Evolutionary conservation across 2,888 invertebrate genomes (phyloP).

Genomic region (Atethmia centrago): DNA sequence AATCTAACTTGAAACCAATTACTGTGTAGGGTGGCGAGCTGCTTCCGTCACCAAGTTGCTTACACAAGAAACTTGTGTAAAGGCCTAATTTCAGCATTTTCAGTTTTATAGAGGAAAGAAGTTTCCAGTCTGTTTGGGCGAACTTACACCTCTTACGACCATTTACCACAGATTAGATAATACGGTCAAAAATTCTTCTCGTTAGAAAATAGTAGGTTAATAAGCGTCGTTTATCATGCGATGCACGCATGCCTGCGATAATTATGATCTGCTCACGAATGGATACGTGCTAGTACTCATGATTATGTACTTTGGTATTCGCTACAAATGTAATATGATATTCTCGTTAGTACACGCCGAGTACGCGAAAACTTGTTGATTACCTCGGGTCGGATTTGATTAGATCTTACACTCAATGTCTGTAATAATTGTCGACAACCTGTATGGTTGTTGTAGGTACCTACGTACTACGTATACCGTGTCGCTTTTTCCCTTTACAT

Average conservation of each 20-base stretch:
- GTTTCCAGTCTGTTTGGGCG: slow-evolving; percentile 14
- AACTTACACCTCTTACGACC: slow-evolving; percentile 10
- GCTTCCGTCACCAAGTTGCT: slow-evolving; percentile 21
- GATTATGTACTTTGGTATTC: slow-evolving; percentile 52
- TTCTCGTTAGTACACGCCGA: slow-evolving; percentile 28
- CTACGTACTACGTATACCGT: too few species aligned
- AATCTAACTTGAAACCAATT: slow-evolving; percentile 50
- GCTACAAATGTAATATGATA: slow-evolving; percentile 44
- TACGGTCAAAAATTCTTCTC: slow-evolving; percentile 5
- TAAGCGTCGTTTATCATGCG: slow-evolving; percentile 26
- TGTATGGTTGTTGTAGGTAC: not conserved
- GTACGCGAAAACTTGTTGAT: slow-evolving; percentile 44
- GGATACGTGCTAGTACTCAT: slow-evolving; percentile 37
- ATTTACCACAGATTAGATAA: too few species aligned
- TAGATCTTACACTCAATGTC: slow-evolving; percentile 2
- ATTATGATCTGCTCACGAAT: slow-evolving; percentile 51
- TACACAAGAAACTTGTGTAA: slow-evolving; percentile 16
- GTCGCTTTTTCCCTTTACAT: too few species aligned
- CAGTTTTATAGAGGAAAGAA: slow-evolving; percentile 21
- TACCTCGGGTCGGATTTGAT: slow-evolving; percentile 22
- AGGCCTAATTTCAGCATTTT: slow-evolving; percentile 30
- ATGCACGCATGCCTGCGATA: slow-evolving; percentile 17
- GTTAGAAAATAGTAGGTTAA: slow-evolving; percentile 11
- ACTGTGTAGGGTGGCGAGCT: slow-evolving; percentile 18
- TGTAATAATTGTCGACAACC: slow-evolving; percentile 8